A percentile compares a stretch with the other conserved stretches of the same genome.
Conservation (phyloP, 1,140 invertebrate genomes). For the Cecropterus lyciades region DNA sequence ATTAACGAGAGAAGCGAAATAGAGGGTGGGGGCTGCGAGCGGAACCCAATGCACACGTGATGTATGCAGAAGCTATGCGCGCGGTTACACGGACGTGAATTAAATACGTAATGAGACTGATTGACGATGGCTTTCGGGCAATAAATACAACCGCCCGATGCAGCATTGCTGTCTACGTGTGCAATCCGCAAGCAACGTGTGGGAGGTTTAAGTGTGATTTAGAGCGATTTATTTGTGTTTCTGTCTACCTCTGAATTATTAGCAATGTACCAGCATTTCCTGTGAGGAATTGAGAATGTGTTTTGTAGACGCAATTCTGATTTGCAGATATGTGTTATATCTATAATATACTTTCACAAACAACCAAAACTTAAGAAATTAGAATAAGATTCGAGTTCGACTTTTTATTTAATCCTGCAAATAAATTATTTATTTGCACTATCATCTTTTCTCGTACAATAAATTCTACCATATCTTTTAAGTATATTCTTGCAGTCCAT, state of each 20-base stretch:
- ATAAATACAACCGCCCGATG: slow-evolving; percentile 6
- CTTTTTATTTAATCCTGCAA: no score
- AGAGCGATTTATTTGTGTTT: slow-evolving; percentile 16
- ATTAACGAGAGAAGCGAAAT: slow-evolving; percentile 1
- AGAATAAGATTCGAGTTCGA: no score
- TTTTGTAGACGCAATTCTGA: no score
- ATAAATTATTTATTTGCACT: no score
- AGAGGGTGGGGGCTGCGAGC: slow-evolving; percentile 7
- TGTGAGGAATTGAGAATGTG: no score
- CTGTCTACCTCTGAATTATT: slow-evolving; percentile 15
- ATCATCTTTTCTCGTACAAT: no score
- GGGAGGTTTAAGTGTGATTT: slow-evolving; percentile 7
- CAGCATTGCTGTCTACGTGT: slow-evolving; percentile 9
- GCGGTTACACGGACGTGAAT: slow-evolving; percentile 34
- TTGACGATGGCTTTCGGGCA: slow-evolving; percentile 25
- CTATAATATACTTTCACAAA: no score
- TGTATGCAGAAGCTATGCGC: slow-evolving; percentile 33
- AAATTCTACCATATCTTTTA: not conserved
- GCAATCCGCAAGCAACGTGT: slow-evolving; percentile 1
- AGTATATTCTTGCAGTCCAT: not conserved
- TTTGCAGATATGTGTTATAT: no score
- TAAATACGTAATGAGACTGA: slow-evolving; percentile 36
- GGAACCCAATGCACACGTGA: slow-evolving; percentile 22
- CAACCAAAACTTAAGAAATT: no score
- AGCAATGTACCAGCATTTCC: no score